phyloP scores from a whole-genome alignment of 1,140 invertebrate species.

The Phymorhynchus buccinoides region DNA sequence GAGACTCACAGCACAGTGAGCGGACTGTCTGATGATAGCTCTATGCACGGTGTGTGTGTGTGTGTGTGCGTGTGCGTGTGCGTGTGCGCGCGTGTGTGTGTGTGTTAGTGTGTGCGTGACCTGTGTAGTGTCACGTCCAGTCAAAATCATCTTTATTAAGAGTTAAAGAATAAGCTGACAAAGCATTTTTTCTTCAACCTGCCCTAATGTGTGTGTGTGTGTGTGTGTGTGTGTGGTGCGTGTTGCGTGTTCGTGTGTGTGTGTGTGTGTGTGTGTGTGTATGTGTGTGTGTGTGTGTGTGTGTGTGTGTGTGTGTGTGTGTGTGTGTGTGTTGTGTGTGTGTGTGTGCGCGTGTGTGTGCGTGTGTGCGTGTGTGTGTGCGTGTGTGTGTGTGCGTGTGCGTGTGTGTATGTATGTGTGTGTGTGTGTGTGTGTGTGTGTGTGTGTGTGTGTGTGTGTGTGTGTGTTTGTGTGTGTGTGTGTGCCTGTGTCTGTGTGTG shows the following conservation, averaged over 20 bases:
- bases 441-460: neutral
- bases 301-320: too few relatives aligned
- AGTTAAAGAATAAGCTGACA: too few relatives aligned
- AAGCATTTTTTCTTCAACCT: too few relatives aligned
- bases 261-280: too few relatives aligned
- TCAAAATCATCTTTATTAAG: too few relatives aligned
- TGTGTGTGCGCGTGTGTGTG: neutral
- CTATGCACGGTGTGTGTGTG: neutral
- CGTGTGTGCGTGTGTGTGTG: slow-evolving; percentile 1
- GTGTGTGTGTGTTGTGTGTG: too few relatives aligned
- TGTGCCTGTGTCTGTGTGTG: slow-evolving; percentile 3
- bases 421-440: neutral
- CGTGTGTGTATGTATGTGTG: slow-evolving; percentile 1
- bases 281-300: too few relatives aligned
- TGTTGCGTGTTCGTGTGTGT: too few relatives aligned
- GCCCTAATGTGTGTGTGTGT: too few relatives aligned
- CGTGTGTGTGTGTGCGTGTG: slow-evolving; percentile 22
- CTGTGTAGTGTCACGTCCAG: too few relatives aligned
- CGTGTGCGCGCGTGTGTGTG: neutral
- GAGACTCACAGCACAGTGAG: neutral
- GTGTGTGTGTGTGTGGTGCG: too few relatives aligned
- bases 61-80: slow-evolving; percentile 22
- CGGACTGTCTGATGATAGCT: neutral
- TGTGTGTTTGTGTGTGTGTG: neutral
- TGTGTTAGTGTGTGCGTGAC: neutral